Percentiles rank a stretch among this genome's conserved stretches.
Conservation (phyloP, 1,140 invertebrate species). For the Chlorops oryzae region DNA sequence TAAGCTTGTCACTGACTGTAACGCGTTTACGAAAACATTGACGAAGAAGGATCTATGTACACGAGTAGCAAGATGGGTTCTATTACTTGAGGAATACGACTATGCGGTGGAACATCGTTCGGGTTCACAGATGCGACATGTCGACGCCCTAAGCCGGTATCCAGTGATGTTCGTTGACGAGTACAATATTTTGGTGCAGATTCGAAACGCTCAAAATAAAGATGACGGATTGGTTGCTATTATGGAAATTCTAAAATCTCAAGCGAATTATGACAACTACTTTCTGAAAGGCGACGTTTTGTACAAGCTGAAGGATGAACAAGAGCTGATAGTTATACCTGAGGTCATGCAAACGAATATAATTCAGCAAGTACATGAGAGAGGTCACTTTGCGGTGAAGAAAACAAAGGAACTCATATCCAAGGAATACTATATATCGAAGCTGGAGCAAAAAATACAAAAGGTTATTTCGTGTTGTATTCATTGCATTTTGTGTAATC, state of each 20-base stretch:
- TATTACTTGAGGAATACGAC: constrained; percentile 28
- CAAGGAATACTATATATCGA: constrained; percentile 44
- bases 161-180: constrained; percentile 9
- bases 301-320: constrained; percentile 20
- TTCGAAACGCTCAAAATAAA: constrained; percentile 15
- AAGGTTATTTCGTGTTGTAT: constrained; percentile 35
- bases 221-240: constrained; percentile 10
- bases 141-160: constrained; percentile 31
- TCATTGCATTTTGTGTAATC: constrained; percentile 28
- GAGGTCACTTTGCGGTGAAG: constrained; percentile 38
- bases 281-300: constrained; percentile 25
- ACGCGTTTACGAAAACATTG: constrained; percentile 35
- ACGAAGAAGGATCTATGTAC: constrained; percentile 29
- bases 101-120: constrained; percentile 25
- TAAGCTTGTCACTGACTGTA: constrained; percentile 29
- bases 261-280: constrained; percentile 4
- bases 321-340: constrained; percentile 28
- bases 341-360: constrained; percentile 31
- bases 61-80: constrained; percentile 28
- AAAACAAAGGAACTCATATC: constrained; percentile 44
- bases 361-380: constrained; percentile 32
- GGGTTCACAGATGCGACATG: constrained; percentile 26
- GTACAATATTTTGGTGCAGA: constrained; percentile 5
- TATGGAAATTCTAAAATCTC: neutral
- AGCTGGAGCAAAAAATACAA: constrained; percentile 35